Evolutionary conservation across 2,888 invertebrate species (phyloP).

Genomic region (Gerris lacustris): DNA sequence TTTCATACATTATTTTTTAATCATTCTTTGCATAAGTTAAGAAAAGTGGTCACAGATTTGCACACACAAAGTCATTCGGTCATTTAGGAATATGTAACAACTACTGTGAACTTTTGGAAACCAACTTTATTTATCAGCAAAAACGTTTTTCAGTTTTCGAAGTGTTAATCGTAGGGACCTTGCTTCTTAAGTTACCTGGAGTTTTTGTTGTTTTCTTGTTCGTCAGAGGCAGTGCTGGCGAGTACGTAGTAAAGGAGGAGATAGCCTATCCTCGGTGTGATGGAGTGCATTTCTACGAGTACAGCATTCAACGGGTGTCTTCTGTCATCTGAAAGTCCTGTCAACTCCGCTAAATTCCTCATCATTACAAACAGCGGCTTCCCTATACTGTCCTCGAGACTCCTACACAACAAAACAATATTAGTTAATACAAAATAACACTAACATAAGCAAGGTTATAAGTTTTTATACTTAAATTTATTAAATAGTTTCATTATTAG

Average conservation of each 20-base stretch:
- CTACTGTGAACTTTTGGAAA: too few relatives aligned
- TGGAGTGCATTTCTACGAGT: constrained; percentile 61
- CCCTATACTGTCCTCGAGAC: constrained; percentile 62
- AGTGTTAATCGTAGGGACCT: too few relatives aligned
- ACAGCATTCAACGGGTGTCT: constrained; percentile 67
- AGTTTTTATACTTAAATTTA: constrained; percentile 31
- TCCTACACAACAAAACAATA: constrained; percentile 38
- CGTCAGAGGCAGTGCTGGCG: constrained; percentile 26
- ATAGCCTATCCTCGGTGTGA: constrained; percentile 66
- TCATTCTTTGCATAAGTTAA: too few relatives aligned
- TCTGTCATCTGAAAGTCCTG: constrained; percentile 54
- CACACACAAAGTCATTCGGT: too few relatives aligned
- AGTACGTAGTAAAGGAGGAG: constrained; percentile 65
- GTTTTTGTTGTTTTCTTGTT: constrained; percentile 22
- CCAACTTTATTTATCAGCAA: too few relatives aligned
- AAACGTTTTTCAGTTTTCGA: too few relatives aligned
- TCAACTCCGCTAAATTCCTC: constrained; percentile 61
- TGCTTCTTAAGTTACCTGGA: constrained; percentile 22
- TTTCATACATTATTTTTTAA: too few relatives aligned
- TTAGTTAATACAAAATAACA: constrained; percentile 13
- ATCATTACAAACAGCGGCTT: constrained; percentile 79
- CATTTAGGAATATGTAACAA: too few relatives aligned
- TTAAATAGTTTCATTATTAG: background rate
- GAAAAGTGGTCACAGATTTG: too few relatives aligned
- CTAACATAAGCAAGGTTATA: background rate